A percentile compares a stretch with the other conserved stretches of the same genome.
phyloP scores from a whole-genome alignment of 2,888 invertebrate genomes.

The Arenicola marina region DNA sequence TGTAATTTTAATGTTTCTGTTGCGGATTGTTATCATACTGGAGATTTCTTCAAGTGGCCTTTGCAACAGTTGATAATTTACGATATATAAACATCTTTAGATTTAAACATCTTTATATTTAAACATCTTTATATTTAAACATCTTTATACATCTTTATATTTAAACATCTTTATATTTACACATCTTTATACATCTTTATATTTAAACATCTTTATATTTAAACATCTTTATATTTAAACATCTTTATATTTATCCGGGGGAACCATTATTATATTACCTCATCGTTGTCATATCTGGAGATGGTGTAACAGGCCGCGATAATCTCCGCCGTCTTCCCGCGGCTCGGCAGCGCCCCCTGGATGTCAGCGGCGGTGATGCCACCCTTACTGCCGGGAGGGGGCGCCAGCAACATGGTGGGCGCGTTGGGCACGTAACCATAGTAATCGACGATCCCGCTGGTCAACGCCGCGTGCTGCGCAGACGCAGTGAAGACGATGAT shows the following conservation, averaged over 20 bases:
- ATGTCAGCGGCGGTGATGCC: conserved; percentile 1
- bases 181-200: conserved; percentile 5
- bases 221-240: background rate
- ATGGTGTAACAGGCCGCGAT: conserved; percentile 29
- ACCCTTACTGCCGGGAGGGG: conserved; percentile 23
- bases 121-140: too few species aligned
- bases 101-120: too few species aligned
- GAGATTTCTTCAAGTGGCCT: too few species aligned
- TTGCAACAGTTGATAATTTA: too few species aligned
- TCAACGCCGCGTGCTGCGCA: conserved; percentile 21
- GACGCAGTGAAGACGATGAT: conserved; percentile 28
- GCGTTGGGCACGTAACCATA: conserved; percentile 26
- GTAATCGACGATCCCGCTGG: conserved; percentile 25
- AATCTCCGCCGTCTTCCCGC: conserved; percentile 24
- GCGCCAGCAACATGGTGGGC: conserved; percentile 23
- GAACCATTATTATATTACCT: conserved; percentile 11
- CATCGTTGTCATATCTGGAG: conserved; percentile 8
- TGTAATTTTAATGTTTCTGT: too few species aligned
- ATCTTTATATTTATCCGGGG: background rate
- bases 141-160: too few species aligned
- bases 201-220: conserved; percentile 7
- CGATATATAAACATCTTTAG: too few species aligned
- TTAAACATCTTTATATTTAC: background rate
- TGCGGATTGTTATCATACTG: too few species aligned
- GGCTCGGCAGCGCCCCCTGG: conserved; percentile 17